Percentiles rank a stretch among this genome's conserved stretches.
Evolutionary conservation across 2,888 invertebrate species (phyloP).

Genomic region (Eristalis intricaria): DNA sequence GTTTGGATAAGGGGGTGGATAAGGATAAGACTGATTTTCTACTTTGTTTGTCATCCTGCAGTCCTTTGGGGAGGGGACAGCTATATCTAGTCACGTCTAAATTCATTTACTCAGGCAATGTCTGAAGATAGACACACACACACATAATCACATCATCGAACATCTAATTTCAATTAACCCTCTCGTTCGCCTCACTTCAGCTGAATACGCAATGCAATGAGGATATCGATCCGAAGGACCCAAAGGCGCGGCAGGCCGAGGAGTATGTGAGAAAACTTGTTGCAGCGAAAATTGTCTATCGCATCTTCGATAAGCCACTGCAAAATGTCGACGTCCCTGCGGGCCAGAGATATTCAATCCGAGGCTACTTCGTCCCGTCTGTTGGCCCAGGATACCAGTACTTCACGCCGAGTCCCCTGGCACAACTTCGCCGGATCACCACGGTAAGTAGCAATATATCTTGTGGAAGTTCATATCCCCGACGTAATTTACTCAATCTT

Average conservation of each 20-base stretch:
- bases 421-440: constrained; percentile 74
- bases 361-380: constrained; percentile 76
- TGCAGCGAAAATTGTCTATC: constrained; percentile 75
- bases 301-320: constrained; percentile 73
- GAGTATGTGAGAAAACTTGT: constrained; percentile 73
- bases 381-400: constrained; percentile 75
- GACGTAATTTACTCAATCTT: constrained; percentile 39
- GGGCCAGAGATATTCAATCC: constrained; percentile 74
- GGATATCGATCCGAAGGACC: constrained; percentile 45
- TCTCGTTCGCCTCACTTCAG: constrained; percentile 35
- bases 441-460: constrained; percentile 70
- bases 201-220: constrained; percentile 71
- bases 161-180: constrained; percentile 41
- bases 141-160: constrained; percentile 2
- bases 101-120: neutral
- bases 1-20: neutral
- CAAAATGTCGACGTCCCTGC: constrained; percentile 71
- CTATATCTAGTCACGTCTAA: neutral
- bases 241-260: constrained; percentile 62
- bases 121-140: neutral
- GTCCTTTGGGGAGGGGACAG: neutral
- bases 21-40: neutral
- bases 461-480: constrained; percentile 31
- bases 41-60: neutral
- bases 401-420: constrained; percentile 75